Evolutionary conservation across 2,797 vertebrate genomes (phyloP).

Genomic region (Toxotes lorentzi): DNA sequence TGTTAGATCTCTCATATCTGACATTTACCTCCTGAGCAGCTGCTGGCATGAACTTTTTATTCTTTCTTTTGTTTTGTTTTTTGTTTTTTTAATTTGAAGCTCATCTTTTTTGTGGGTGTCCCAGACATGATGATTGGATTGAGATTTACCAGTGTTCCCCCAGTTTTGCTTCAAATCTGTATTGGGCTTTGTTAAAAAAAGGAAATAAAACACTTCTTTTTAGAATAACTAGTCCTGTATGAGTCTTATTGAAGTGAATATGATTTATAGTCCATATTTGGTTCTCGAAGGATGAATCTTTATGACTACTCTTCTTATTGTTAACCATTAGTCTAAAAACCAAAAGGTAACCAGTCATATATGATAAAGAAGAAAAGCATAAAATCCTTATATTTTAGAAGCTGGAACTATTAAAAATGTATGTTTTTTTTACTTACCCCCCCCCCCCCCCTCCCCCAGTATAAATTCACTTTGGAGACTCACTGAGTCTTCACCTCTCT

Average conservation of each 20-base stretch:
- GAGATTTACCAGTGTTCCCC: conserved; percentile 91
- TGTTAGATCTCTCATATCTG: conserved; percentile 25
- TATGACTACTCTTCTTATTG: too few species aligned
- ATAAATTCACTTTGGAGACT: neutral
- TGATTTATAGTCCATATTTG: neutral
- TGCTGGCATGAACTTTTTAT: conserved; percentile 59
- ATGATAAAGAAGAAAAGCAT: neutral
- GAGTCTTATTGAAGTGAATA: neutral
- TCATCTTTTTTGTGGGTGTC: conserved; percentile 67
- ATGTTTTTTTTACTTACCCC: too few species aligned
- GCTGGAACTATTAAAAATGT: neutral
- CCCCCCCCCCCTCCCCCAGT: too few species aligned
- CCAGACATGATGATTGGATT: conserved; percentile 74
- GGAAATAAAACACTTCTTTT: conserved; percentile 94
- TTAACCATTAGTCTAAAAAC: too few species aligned
- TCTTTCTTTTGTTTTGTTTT: conserved; percentile 22
- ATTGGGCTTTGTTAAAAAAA: conserved; percentile 93
- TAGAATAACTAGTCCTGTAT: conserved; percentile 45
- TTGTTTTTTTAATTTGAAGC: conserved; percentile 43
- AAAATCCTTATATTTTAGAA: neutral
- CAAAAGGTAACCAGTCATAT: too few species aligned
- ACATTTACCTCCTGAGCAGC: conserved; percentile 53
- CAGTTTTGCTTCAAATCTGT: conserved; percentile 94
- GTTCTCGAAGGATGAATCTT: neutral
- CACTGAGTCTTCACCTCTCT: neutral